Base-by-base conservation (phyloP, 2,113 vertebrate species). In the Enhydra lutris region DNA sequence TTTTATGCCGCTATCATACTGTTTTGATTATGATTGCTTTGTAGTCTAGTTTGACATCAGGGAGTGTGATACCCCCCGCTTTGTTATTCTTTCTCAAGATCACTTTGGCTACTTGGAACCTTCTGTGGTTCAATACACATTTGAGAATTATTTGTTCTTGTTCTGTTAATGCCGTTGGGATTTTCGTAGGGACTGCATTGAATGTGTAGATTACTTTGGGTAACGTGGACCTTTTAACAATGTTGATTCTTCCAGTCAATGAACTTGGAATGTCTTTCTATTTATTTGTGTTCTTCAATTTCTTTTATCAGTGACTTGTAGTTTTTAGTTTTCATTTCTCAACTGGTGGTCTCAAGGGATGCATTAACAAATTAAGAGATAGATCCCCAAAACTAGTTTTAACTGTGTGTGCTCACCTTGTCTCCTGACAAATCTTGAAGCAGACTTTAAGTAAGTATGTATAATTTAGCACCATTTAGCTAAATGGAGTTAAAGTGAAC, bases 361-460 rank as follows among this genome's bases (percentile, higher is more conserved):
- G 2, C 39, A 69, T 93, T 89, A 93, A 78, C 21, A 63, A 96
- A 73, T 91, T 45, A 82, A 85, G 45, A 92, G 34, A 57, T 89
- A 34, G 79, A 89, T 79, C 91, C 21, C 23, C 34, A 96, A 96
- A 96, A 91, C 86, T 61, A 74, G 45, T 89, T 95, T 89, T 84
- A 83, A 57, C 73, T 93, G 42, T 94, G n/a, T 61, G 18, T 31
- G 74, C 82, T 92, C 50, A 95, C 67, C 34, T 89, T 11, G 0
- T 87, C 57, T 98, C 26, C 45, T 55, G 85, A 63, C 26, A 94
- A 86, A 94, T 94, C 20, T 96, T 81, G 84, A 82, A 61, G 67
- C 31, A 87, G 74, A 45, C 34, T 89, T 85, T 78, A 95, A 85
- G 20, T 67, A 65, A 94, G 84, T 20, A 57, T 20, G 14, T 88